Conservation (phyloP, 53 echinoderm and acorn worm genomes). For the Astropecten irregularis region DNA sequence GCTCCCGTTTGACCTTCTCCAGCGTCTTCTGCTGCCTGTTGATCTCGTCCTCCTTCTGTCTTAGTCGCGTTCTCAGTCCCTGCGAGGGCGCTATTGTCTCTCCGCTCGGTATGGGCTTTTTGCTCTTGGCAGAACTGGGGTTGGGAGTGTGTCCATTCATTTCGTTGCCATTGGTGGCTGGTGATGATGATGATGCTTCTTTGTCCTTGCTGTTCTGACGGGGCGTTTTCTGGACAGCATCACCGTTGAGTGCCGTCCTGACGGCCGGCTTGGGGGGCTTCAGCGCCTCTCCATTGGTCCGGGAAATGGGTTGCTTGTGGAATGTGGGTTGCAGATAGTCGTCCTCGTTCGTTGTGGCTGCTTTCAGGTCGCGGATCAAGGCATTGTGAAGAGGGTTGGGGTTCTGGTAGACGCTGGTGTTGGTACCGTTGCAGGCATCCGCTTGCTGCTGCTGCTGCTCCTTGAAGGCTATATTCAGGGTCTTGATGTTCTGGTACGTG, state of each 20-base stretch:
- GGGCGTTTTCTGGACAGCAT: conserved; percentile 33
- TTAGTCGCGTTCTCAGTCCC: conserved; percentile 59
- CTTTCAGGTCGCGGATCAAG: conserved; percentile 55
- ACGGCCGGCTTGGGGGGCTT: conserved; percentile 35
- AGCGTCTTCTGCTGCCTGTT: conserved; percentile 63
- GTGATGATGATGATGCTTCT: conserved; percentile 11
- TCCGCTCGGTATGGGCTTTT: conserved; percentile 60
- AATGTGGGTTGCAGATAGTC: conserved; percentile 53
- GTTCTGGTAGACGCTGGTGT: conserved; percentile 49
- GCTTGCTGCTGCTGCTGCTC: conserved; percentile 26
- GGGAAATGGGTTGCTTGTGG: background rate
- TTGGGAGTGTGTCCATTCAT: conserved; percentile 9
- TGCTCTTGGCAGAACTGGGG: conserved; percentile 33
- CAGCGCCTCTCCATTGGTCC: conserved; percentile 36
- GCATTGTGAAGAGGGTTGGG: conserved; percentile 52
- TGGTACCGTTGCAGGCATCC: background rate
- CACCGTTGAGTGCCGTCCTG: conserved; percentile 20
- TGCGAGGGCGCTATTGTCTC: conserved; percentile 74
- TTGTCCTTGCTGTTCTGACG: conserved; percentile 58
- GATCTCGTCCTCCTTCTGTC: conserved; percentile 87
- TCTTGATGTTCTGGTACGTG: conserved; percentile 79
- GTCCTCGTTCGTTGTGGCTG: conserved; percentile 25
- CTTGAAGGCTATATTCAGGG: conserved; percentile 25
- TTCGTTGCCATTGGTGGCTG: conserved; percentile 13
- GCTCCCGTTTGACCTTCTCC: conserved; percentile 75